A percentile compares a stretch with the other conserved stretches of the same genome.
Conservation (phyloP, 2,888 invertebrate species). For the Incurvaria masculella region DNA sequence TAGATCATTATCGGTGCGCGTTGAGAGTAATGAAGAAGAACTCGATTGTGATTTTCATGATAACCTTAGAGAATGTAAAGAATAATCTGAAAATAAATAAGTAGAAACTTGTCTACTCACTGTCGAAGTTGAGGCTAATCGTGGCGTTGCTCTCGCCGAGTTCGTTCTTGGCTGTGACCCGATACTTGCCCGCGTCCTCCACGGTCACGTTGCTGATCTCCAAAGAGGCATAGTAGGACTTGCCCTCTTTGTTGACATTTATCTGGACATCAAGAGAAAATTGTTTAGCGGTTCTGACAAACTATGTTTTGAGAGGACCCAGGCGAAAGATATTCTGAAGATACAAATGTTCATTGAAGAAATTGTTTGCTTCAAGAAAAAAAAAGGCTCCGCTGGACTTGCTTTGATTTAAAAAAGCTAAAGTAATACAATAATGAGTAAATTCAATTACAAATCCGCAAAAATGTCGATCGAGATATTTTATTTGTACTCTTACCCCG, state of each 20-base stretch:
- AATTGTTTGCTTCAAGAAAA: no score
- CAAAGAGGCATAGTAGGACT: conserved; percentile 90
- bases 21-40: conserved; percentile 4
- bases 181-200: conserved; percentile 96
- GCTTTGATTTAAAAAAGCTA: no score
- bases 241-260: conserved; percentile 86
- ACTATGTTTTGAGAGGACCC: no score
- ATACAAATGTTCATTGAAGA: no score
- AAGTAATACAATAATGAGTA: no score
- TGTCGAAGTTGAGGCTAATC: conserved; percentile 97
- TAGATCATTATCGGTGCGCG: conserved; percentile 7
- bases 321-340: no score
- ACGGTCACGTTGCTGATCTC: conserved; percentile 93
- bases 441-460: no score
- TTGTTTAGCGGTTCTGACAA: no score
- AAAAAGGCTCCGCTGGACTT: no score
- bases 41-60: neutral
- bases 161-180: conserved; percentile 96
- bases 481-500: no score
- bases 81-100: conserved; percentile 4
- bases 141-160: conserved; percentile 97
- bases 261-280: no score
- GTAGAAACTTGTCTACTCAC: conserved; percentile 63
- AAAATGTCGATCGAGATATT: no score
- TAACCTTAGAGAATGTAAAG: neutral